A percentile compares a stretch with the other conserved stretches of the same genome.
Evolutionary conservation across 2,797 vertebrate genomes (phyloP).

Genomic region (Gallirallus australis): DNA sequence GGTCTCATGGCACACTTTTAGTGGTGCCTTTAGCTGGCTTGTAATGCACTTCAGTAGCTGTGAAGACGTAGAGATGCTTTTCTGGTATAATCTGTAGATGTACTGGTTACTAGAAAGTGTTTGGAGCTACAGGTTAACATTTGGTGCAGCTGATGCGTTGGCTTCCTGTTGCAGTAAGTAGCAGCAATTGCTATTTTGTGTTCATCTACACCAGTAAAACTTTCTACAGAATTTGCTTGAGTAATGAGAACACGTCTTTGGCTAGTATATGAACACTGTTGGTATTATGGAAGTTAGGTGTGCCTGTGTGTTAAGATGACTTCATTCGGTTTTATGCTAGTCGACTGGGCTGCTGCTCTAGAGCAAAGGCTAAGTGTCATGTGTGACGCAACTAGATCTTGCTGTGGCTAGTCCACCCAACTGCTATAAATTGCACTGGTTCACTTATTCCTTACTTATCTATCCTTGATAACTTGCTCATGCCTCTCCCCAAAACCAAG

Average conservation of each 20-base stretch:
- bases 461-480: background rate
- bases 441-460: background rate
- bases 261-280: background rate
- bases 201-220: background rate
- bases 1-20: background rate
- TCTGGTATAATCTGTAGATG: background rate
- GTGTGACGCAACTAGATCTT: background rate
- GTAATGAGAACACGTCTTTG: background rate
- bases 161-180: background rate
- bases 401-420: background rate
- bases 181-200: background rate
- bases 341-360: background rate
- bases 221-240: background rate
- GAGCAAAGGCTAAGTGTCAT: slow-evolving; percentile 22
- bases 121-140: background rate
- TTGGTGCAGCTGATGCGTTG: background rate
- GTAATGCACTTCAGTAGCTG: background rate
- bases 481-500: background rate
- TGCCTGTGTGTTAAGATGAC: background rate
- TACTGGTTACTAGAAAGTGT: background rate
- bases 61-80: background rate
- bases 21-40: background rate
- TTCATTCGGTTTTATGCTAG: background rate
- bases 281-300: slow-evolving; percentile 17
- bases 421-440: background rate